phyloP scores from a whole-genome alignment of 2,797 vertebrate genomes.

The Syndactyla subalaris region DNA sequence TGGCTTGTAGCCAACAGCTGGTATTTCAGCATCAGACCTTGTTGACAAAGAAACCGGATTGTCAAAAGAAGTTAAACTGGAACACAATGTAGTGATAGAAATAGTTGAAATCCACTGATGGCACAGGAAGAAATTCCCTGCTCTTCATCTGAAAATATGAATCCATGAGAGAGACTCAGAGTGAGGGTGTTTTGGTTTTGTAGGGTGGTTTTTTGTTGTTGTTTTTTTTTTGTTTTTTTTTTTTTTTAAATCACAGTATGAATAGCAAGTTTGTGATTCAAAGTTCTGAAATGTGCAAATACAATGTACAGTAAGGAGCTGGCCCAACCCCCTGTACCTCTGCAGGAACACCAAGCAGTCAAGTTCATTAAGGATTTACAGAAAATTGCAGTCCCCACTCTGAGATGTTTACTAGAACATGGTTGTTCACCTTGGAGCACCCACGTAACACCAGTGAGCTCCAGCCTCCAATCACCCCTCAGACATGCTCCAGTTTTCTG shows the following conservation, averaged over 20 bases:
- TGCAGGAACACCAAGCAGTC: neutral
- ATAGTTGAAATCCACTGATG: neutral
- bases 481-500: neutral
- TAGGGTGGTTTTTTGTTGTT: too few relatives aligned
- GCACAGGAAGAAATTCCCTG: neutral
- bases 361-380: neutral
- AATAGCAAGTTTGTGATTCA: neutral
- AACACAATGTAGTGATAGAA: neutral
- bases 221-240: neutral
- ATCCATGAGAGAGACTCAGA: neutral
- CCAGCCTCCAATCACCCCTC: neutral
- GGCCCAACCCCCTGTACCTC: neutral
- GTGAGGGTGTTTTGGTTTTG: neutral
- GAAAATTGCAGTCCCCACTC: neutral
- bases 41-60: neutral
- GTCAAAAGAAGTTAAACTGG: neutral
- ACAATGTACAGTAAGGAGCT: fast-evolving
- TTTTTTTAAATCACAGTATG: neutral
- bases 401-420: neutral
- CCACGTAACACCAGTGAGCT: neutral
- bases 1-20: neutral
- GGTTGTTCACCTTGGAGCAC: neutral
- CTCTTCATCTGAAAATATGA: neutral
- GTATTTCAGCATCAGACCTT: neutral
- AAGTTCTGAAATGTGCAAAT: neutral